Evolutionary conservation across 2,797 vertebrate genomes (phyloP), one percentile per base, ranked within the genome.

Genomic region (Nyctalus aviator): DNA sequence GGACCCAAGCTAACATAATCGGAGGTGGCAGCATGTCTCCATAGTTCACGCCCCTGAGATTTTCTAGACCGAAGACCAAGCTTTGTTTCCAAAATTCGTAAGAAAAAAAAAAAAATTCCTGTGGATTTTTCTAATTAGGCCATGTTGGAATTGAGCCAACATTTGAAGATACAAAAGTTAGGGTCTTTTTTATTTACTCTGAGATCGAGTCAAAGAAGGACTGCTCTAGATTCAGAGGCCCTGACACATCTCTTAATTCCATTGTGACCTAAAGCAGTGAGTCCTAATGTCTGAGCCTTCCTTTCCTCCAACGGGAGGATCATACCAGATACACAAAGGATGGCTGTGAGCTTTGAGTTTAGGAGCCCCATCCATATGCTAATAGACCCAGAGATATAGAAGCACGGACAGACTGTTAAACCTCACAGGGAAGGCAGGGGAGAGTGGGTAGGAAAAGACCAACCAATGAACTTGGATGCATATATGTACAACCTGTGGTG

Each of bases 1-100:
- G 64, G 77, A 84, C 12, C 9, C 44, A 68, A 13, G 21, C 3
- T 32, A 46, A 92, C 5, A 15, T 13, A 32, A 85, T 48, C 20
- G 48, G 50, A 83, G 23, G 21, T 35, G 14, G 41, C 25, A 37
- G 27, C 6, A 2, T 18, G 6, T 32, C 9, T 82, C 14, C 41
- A 35, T 32, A 18, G 48, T 81, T 79, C 14, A 90, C 11, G 2
- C 12, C 10, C 46, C 12, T 10, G 8, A n/a, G 17, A 57, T 14
- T 78, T 55, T 91, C 64, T 50, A 55, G 17, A 83, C 77, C 90
- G 62, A 87, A 92, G 50, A 82, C 25, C 69, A 84, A 66, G 68
- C 2, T 32, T 66, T 66, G 68, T 41, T 32, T 73, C 30, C 37
- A 57, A 68, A 93, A 86, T 37, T 25, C 44, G 0, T 32, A 75